A percentile compares a stretch with the other conserved stretches of the same genome.
phyloP scores from a whole-genome alignment of 2,888 invertebrate species.

The Anaspis maculata region DNA sequence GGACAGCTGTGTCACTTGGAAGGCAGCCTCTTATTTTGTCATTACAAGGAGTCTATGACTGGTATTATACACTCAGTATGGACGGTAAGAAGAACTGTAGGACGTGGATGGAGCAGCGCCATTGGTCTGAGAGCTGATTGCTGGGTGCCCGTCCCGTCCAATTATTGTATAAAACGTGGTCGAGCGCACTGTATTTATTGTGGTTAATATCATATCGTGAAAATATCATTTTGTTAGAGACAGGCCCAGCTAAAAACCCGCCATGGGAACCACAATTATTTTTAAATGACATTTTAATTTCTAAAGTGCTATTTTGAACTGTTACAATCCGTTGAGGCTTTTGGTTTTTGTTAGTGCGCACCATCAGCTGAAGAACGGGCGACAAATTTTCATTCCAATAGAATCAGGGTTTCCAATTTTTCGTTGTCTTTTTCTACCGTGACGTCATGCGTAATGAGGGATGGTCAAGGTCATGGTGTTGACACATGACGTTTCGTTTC shows the following conservation, averaged over 20 bases:
- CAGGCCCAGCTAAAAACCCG: conserved; percentile 19
- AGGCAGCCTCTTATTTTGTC: conserved; percentile 42
- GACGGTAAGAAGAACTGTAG: conserved; percentile 24
- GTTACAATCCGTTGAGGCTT: too few relatives aligned
- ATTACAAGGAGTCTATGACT: conserved; percentile 41
- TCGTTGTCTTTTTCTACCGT: too few relatives aligned
- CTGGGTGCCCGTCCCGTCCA: conserved; percentile 32
- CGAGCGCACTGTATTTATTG: conserved; percentile 32
- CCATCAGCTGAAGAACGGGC: too few relatives aligned
- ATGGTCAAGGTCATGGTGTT: too few relatives aligned
- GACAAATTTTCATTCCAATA: too few relatives aligned
- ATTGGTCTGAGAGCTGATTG: conserved; percentile 30
- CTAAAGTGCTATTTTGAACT: conserved; percentile 30
- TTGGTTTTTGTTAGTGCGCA: too few relatives aligned
- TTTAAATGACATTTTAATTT: conserved; percentile 38
- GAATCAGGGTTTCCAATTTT: too few relatives aligned
- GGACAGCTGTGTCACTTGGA: conserved; percentile 34
- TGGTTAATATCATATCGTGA: conserved; percentile 36
- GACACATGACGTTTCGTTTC: too few relatives aligned
- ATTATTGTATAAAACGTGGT: conserved; percentile 39
- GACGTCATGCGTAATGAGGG: too few relatives aligned
- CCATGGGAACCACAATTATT: conserved; percentile 28
- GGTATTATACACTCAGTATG: conserved; percentile 37
- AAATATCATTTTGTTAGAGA: conserved; percentile 36
- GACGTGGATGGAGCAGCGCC: too few relatives aligned